Base-by-base conservation (phyloP, 2,888 invertebrate genomes). In the Lepidonotus clava region DNA sequence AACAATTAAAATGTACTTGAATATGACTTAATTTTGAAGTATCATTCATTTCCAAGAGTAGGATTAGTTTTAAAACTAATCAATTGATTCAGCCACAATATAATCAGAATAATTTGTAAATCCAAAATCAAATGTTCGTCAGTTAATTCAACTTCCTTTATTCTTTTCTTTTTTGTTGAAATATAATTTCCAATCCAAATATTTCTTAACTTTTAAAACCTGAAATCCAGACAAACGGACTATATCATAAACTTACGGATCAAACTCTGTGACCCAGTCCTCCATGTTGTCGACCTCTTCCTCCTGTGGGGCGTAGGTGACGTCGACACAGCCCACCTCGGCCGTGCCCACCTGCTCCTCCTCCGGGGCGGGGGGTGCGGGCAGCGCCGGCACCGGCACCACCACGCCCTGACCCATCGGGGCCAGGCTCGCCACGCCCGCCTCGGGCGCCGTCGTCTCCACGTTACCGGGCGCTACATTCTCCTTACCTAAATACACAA, bases 241-340 rank as follows among this genome's bases (percentile, higher is more conserved):
- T 38, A 4, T 11, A 61, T 11, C 40, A 76, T 36, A 18, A 8
- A 92, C 93, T 92, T 89, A 94, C 0, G 98, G 98, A 94, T 98
- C 98, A 92, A 98, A 98, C 83, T 93, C 93, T 8, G 90, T 96
- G 90, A 97, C 97, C 95, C 96, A 96, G 87, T 96, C 96, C 88
- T 96, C 96, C 83, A 95, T 95, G 77, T 90, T 90, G 67, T 93
- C 92, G 38, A 90, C 91, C 86, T 93, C 92, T 83, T 91, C 92
- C 85, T 91, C 90, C n/a, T n/a, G 51, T 8, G 83, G 83, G 51
- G 66, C 56, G 41, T 67, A 83, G 18, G 83, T 83, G 28, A 34
- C 83, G n/a, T 56, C 56, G 34, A 40, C 85, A 8, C 38, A 34
- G n/a, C 28, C 38, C 38, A 77, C 53, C 46, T 86, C 83, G 41